Evolutionary conservation across 37 sponge, comb jelly and placozoan genomes (phyloP).

Genomic region (Chondrilla cf. caribensis): DNA sequence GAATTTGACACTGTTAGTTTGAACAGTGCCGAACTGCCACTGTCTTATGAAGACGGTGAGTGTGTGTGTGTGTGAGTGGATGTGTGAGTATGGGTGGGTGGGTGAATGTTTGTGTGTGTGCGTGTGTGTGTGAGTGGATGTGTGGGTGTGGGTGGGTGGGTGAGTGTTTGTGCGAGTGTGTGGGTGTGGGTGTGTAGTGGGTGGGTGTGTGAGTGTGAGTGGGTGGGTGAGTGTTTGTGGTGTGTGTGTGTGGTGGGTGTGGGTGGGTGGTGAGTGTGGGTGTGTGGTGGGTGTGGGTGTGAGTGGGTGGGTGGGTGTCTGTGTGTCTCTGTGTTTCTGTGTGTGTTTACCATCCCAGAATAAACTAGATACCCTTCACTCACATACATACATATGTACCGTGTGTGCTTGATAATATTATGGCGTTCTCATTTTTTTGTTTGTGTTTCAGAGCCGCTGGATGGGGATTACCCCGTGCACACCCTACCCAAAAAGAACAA

Average conservation of each 20-base stretch:
- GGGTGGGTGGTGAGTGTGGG: too few relatives aligned
- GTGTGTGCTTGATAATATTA: too few relatives aligned
- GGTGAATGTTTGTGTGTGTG: background rate
- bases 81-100: constrained; percentile 21
- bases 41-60: constrained; percentile 1
- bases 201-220: background rate
- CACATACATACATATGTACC: too few relatives aligned
- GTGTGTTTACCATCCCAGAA: too few relatives aligned
- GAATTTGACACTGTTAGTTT: constrained; percentile 25
- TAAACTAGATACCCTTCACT: too few relatives aligned
- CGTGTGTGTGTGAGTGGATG: background rate
- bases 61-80: background rate
- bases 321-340: too few relatives aligned
- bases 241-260: too few relatives aligned
- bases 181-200: too few relatives aligned
- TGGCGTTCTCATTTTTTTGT: background rate
- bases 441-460: background rate
- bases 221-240: background rate
- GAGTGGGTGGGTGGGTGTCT: too few relatives aligned
- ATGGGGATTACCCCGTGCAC: background rate
- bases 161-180: background rate
- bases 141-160: background rate
- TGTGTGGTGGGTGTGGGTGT: too few relatives aligned
- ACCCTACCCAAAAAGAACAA: background rate
- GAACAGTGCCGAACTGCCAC: constrained; percentile 18